A percentile compares a stretch with the other conserved stretches of the same genome.
These are phyloP conservation scores for Aythya baeri DNA, from an alignment of 2,113 vertebrate genomes.

Conservation along the genomic window DNA sequence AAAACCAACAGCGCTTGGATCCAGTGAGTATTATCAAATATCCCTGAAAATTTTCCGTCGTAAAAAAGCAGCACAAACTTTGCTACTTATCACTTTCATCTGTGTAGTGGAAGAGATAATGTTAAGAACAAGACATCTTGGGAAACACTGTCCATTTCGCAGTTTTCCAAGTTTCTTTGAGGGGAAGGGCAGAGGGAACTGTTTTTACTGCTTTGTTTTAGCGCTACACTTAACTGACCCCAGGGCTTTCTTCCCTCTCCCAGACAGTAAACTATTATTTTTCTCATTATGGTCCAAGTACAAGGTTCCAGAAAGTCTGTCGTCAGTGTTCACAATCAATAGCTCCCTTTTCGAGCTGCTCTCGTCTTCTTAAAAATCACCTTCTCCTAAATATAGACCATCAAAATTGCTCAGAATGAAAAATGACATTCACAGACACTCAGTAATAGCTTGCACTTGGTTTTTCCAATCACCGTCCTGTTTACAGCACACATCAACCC, in stretches of 20 bases:
- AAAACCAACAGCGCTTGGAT: background rate
- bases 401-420: background rate
- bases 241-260: background rate
- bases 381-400: background rate
- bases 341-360: background rate
- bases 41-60: background rate
- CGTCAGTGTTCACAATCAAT: background rate
- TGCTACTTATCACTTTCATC: background rate
- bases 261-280: background rate
- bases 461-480: background rate
- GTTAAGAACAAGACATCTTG: background rate
- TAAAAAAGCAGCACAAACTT: background rate
- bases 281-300: background rate
- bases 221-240: background rate
- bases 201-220: background rate
- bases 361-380: background rate
- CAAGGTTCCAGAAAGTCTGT: background rate
- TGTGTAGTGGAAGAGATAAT: background rate
- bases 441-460: background rate
- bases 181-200: background rate
- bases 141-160: background rate
- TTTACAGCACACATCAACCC: background rate
- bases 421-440: background rate
- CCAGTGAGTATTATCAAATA: background rate
- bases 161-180: slow-evolving; percentile 7